phyloP scores from a whole-genome alignment of 2,888 invertebrate species.

The Allophyes oxyacanthae region DNA sequence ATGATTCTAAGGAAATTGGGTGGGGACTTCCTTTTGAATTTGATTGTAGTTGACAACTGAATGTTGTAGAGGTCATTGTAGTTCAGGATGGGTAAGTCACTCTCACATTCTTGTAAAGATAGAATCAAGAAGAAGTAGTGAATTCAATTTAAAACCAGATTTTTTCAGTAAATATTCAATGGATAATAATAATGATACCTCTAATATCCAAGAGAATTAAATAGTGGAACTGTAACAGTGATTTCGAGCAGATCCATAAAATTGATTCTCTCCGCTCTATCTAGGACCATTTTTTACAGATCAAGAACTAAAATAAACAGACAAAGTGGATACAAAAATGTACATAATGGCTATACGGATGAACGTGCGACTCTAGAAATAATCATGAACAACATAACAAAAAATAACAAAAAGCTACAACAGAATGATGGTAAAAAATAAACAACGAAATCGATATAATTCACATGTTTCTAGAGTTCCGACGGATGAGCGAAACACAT shows the following conservation, averaged over 20 bases:
- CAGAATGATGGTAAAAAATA: constrained; percentile 51
- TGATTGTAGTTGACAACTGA: constrained; percentile 57
- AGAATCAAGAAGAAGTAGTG: no score
- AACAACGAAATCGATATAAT: constrained; percentile 64
- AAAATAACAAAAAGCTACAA: constrained; percentile 43
- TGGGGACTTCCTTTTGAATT: constrained; percentile 74
- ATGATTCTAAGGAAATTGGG: constrained; percentile 79
- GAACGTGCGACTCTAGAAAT: constrained; percentile 44
- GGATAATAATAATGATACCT: no score
- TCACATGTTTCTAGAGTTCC: constrained; percentile 64
- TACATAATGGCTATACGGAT: constrained; percentile 46
- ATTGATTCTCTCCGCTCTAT: constrained; percentile 39
- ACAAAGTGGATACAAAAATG: constrained; percentile 46
- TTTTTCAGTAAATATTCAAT: no score
- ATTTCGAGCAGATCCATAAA: constrained; percentile 25
- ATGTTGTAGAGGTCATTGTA: constrained; percentile 39
- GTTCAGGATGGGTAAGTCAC: constrained; percentile 18
- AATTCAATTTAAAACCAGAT: no score
- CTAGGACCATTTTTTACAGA: constrained; percentile 35
- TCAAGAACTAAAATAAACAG: constrained; percentile 48
- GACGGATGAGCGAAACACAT: constrained; percentile 51
- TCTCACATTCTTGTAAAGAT: background rate
- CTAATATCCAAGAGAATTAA: background rate
- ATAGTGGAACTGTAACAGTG: no score
- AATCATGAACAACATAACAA: constrained; percentile 49